These are phyloP conservation scores for Lucifuga dentata DNA, from an alignment of 2,113 vertebrate species.

Conservation along the genomic window DNA sequence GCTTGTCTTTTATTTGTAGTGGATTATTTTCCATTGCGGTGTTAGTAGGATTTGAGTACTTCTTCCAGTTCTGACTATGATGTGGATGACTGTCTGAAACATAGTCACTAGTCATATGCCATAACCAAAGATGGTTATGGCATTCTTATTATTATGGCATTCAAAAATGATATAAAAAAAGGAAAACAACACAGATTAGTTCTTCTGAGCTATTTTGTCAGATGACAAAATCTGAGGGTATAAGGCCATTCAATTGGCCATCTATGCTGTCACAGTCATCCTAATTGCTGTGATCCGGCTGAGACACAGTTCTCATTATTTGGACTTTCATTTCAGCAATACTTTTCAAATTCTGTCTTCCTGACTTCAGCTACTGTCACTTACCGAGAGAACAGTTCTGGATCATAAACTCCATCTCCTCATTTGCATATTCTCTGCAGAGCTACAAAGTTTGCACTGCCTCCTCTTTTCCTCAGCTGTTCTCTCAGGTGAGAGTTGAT, in stretches of 20 bases:
- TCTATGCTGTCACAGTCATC: slow-evolving; percentile 36
- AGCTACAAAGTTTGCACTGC: slow-evolving; percentile 12
- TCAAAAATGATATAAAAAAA: too few species aligned
- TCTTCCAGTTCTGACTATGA: too few species aligned
- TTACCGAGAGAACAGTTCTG: slow-evolving; percentile 72
- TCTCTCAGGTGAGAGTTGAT: slow-evolving; percentile 52
- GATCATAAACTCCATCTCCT: slow-evolving; percentile 77
- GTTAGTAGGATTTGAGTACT: too few species aligned
- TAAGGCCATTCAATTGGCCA: slow-evolving; percentile 20
- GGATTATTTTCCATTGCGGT: too few species aligned
- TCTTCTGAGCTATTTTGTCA: slow-evolving; percentile 13
- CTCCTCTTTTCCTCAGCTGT: slow-evolving; percentile 28
- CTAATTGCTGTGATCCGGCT: slow-evolving; percentile 63
- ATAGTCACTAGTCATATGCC: too few species aligned
- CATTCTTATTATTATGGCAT: too few species aligned
- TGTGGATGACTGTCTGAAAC: too few species aligned
- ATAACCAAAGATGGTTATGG: too few species aligned
- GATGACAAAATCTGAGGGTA: slow-evolving; percentile 31
- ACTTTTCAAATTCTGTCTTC: slow-evolving; percentile 47
- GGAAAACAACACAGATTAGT: too few species aligned
- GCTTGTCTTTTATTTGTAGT: too few species aligned
- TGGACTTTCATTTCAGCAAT: slow-evolving; percentile 67
- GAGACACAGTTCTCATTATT: slow-evolving; percentile 71
- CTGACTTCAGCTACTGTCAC: slow-evolving; percentile 62
- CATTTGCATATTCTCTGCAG: slow-evolving; percentile 72